These are phyloP conservation scores for Gymnocypris eckloni DNA, from an alignment of 2,797 vertebrate species.

Conservation along the genomic window DNA sequence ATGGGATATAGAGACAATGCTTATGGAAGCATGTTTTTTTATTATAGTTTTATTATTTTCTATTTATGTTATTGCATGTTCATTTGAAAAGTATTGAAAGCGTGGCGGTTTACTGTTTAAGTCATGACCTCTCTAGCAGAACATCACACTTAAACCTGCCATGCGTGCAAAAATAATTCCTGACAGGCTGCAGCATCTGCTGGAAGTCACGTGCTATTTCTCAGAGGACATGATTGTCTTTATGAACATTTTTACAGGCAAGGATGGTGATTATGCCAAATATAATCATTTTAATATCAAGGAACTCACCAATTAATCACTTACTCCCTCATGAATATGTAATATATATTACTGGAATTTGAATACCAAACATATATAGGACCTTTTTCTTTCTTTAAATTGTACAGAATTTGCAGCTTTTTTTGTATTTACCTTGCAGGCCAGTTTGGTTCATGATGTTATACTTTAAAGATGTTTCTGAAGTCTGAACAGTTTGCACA, in stretches of 20 bases:
- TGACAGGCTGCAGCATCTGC: not conserved
- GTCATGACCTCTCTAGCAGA: not conserved
- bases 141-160: not conserved
- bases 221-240: constrained; percentile 2
- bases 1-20: not conserved
- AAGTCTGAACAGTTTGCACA: constrained; percentile 59
- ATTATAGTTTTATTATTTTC: not conserved
- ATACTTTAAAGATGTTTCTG: constrained; percentile 53
- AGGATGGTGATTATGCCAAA: constrained; percentile 38
- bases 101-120: not conserved
- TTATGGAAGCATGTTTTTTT: not conserved
- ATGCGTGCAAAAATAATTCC: not conserved
- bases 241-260: not conserved
- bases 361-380: constrained; percentile 46
- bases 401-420: constrained; percentile 33
- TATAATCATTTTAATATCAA: constrained; percentile 18
- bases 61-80: constrained; percentile 31
- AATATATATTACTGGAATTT: constrained; percentile 31
- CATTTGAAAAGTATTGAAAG: constrained; percentile 3
- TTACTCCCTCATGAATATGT: constrained; percentile 9
- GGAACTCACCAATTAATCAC: constrained; percentile 28
- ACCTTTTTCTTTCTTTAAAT: constrained; percentile 33
- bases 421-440: constrained; percentile 54
- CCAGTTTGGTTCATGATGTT: constrained; percentile 51
- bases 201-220: constrained; percentile 2